These are phyloP conservation scores for Diaphora mendica DNA, from an alignment of 2,888 invertebrate species.

Conservation along the genomic window DNA sequence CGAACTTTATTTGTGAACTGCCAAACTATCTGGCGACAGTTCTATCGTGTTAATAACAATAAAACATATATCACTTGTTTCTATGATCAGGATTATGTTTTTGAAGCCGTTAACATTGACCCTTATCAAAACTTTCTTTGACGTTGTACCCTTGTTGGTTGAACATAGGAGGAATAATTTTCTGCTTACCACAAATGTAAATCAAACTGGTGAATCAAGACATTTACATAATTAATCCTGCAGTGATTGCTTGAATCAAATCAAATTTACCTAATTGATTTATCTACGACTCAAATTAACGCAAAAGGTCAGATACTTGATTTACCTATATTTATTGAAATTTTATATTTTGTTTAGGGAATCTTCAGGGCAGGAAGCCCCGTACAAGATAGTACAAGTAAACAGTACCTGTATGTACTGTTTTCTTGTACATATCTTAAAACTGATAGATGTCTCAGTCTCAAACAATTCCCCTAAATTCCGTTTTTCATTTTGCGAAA, in stretches of 20 bases:
- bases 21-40: slow-evolving; percentile 35
- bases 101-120: slow-evolving; percentile 66
- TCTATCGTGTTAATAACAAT: slow-evolving; percentile 43
- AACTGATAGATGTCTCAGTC: background rate
- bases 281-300: background rate
- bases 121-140: slow-evolving; percentile 73
- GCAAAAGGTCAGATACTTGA: background rate
- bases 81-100: slow-evolving; percentile 52
- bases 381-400: too few species aligned
- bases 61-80: slow-evolving; percentile 43
- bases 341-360: background rate
- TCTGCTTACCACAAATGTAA: slow-evolving; percentile 60
- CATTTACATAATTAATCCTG: slow-evolving; percentile 25
- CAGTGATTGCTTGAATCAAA: background rate
- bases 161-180: slow-evolving; percentile 59
- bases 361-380: too few species aligned
- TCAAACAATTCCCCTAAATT: background rate
- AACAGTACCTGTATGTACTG: too few species aligned
- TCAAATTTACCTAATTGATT: background rate
- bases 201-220: slow-evolving; percentile 47
- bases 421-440: too few species aligned
- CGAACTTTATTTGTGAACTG: slow-evolving; percentile 21
- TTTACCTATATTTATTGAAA: background rate
- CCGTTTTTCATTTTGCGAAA: background rate
- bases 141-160: slow-evolving; percentile 57